phyloP scores from a whole-genome alignment of 2,797 vertebrate species.

The Mormyrops attenuatus region DNA sequence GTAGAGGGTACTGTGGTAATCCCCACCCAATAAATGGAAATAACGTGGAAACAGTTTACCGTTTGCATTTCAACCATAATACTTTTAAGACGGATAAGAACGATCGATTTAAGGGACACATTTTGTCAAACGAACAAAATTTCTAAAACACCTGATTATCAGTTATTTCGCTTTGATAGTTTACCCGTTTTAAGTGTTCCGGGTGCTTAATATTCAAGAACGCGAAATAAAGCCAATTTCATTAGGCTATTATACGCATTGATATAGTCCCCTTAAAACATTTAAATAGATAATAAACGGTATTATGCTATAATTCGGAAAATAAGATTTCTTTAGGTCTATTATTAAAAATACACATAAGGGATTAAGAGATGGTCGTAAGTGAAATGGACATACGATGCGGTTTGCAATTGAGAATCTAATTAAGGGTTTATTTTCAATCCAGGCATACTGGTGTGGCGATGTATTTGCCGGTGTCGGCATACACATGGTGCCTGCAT shows the following conservation, averaged over 20 bases:
- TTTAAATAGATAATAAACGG: background rate
- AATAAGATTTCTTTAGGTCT: background rate
- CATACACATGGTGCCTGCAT: background rate
- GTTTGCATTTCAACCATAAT: background rate
- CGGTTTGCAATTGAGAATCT: background rate
- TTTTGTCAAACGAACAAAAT: background rate
- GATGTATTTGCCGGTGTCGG: background rate
- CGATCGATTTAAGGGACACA: background rate
- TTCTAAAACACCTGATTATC: background rate
- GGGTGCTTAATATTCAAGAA: background rate
- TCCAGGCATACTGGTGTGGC: background rate
- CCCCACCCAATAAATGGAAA: background rate
- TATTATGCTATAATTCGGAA: background rate
- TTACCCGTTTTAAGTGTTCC: background rate
- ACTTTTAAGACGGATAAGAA: background rate
- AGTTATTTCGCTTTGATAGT: background rate
- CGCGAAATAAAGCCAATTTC: background rate
- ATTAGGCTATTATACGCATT: background rate
- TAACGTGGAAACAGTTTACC: background rate
- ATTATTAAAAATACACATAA: background rate
- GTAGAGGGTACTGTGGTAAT: constrained; percentile 15
- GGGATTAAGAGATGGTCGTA: background rate
- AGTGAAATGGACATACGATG: background rate
- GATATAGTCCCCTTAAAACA: background rate
- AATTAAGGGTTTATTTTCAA: background rate